Evolutionary conservation across 2,888 invertebrate genomes (phyloP).

Genomic region (Agrilus mali): DNA sequence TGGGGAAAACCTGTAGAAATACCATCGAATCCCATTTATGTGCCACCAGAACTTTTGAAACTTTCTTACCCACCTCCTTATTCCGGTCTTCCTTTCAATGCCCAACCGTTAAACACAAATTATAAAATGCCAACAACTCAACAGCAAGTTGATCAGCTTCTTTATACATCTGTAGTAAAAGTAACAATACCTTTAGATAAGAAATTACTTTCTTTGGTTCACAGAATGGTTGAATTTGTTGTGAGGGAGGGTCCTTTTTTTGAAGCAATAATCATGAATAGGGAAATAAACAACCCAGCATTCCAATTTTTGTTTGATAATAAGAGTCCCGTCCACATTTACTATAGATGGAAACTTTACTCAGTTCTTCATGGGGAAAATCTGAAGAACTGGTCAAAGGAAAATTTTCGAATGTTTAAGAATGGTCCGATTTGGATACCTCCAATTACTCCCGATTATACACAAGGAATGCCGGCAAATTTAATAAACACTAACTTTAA

Average conservation of each 20-base stretch:
- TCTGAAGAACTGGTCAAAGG: constrained; percentile 72
- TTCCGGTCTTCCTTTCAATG: constrained; percentile 96
- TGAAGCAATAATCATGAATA: constrained; percentile 97
- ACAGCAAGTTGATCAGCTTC: constrained; percentile 41
- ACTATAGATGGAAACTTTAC: constrained; percentile 96
- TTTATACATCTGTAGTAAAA: constrained; percentile 83
- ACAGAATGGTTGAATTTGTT: constrained; percentile 97
- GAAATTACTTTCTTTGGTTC: constrained; percentile 77
- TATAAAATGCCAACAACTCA: constrained; percentile 15
- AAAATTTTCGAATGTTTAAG: constrained; percentile 92
- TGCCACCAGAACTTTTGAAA: constrained; percentile 75
- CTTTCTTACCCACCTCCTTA: constrained; percentile 73
- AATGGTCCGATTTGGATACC: constrained; percentile 92
- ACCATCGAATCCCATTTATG: constrained; percentile 89
- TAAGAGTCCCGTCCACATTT: constrained; percentile 87
- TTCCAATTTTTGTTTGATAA: constrained; percentile 97
- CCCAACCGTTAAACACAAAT: constrained; percentile 53
- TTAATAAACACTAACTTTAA: constrained; percentile 47
- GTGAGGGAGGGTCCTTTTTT: constrained; percentile 97
- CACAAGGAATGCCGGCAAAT: constrained; percentile 91
- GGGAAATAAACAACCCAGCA: constrained; percentile 88
- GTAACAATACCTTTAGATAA: constrained; percentile 50
- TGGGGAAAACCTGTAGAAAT: constrained; percentile 97
- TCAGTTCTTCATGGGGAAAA: constrained; percentile 91
- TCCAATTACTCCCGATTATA: constrained; percentile 83